Evolutionary conservation across 2,888 invertebrate species (phyloP), one percentile per base, ranked within the genome.

Genomic region (Atherix ibis): DNA sequence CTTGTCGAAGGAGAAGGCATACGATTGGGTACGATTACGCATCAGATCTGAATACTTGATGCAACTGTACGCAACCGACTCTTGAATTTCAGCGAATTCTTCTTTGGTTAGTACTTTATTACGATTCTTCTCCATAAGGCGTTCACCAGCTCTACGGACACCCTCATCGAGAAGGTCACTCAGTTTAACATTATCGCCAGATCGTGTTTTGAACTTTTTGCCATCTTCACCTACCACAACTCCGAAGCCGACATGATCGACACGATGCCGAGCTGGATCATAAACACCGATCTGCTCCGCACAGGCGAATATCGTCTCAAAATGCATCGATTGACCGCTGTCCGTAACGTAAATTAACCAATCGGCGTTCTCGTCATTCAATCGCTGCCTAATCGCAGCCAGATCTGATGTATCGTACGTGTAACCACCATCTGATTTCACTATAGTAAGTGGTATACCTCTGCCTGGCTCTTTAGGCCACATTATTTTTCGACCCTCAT

Each of bases 391-490:
- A 13, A 98, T 71, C 3, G 89, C 77, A 2, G 98, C 91, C 71
- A 99, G 67, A 54, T 98, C 98, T 0, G 97, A 97, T 0, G 98
- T 97, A 53, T 98, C 98, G 56, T 99, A 98, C 0, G 98, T 99
- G 48, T 73, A 83, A 2, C 61, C 59, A 19, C 98, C 98, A 60
- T 95, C 98, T 2, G 92, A 87, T 62, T 99, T 99, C 0, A 97
- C 77, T 16, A 99, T 67, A 0, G 94, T 98, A 34, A 98, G 59
- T 0, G 97, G 97, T 38, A 95, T 77, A 33, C 76, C 75, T 3
- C 70, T 62, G 13, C 71, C 71, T 4, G 35, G 39, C 1, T 46
- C 45, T 35, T 68, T 66, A 8, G 71, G 67, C 78, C 85, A 88
- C 84, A 89, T 82, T 8, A 89, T 76, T 51, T 77, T 71, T 15